Evolutionary conservation across 2,888 invertebrate species (phyloP), one percentile per base, ranked within the genome.

Genomic region (Agelastica alni): DNA sequence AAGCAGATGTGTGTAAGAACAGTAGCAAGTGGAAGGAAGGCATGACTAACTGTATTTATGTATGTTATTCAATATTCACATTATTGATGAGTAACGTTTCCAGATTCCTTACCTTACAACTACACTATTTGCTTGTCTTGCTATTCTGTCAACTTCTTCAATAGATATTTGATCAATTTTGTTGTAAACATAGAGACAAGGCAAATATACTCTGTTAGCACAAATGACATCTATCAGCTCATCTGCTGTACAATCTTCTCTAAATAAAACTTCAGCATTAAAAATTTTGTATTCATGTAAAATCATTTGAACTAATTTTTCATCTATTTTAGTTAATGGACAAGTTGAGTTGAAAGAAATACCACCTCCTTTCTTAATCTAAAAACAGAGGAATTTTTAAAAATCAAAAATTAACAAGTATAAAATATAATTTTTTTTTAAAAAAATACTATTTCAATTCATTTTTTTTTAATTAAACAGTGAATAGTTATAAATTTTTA

Each of bases 101-200:
- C n/a, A n/a, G n/a, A n/a, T n/a, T n/a, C n/a, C n/a, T n/a, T n/a
- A 93, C 93, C 93, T 93, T 63, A 97, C 94, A 57, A 98, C 97
- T 56, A 96, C 88, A 56, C 93, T 91, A 77, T 93, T 82, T 0
- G 91, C 84, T 75, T 90, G 85, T 56, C 92, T 82, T 2, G 98
- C 98, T 76, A 99, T 87, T 71, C 93, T 83, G 78, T 97, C 93
- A 4, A 98, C 95, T 80, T 98, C 97, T 78, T 99, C 98, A 63
- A 99, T 95, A 44, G 97, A 94, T 70, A 99, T 94, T 81, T 99
- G 97, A 85, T 99, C 99, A 68, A 99, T 96, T 84, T 99, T 99
- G 79, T 99, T 99, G 80, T 98, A 99, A 49, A 98, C 96, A 80
- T 98, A 99, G 49, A 99, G 78, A 77, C 99, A 99, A 47, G 97